Evolutionary conservation across 2,113 vertebrate species (phyloP).

Genomic region (Labrus mixtus): DNA sequence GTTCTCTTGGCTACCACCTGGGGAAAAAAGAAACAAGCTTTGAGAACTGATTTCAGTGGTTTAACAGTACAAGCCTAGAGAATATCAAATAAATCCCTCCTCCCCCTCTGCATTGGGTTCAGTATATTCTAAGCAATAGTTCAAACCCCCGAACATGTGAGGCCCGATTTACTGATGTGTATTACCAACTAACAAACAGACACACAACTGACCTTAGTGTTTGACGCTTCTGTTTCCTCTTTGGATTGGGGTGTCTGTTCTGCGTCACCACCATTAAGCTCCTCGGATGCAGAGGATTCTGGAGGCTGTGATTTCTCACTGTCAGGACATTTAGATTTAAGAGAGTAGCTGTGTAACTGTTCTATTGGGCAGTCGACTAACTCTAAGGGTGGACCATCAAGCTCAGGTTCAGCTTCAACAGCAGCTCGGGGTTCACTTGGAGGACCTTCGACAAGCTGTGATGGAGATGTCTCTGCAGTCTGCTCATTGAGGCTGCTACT

Average conservation of each 20-base stretch:
- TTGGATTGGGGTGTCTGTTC: constrained; percentile 16
- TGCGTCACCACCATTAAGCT: constrained; percentile 18
- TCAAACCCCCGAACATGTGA: too few species aligned
- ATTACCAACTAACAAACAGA: background rate
- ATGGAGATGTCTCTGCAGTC: constrained; percentile 13
- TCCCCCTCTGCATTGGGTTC: too few species aligned
- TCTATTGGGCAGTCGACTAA: constrained; percentile 65
- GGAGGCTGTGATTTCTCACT: constrained; percentile 19
- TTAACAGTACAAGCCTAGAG: background rate
- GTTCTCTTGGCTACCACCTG: constrained; percentile 45
- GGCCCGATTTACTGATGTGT: too few species aligned
- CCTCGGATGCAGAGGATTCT: constrained; percentile 28
- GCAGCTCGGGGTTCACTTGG: background rate
- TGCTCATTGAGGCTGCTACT: background rate
- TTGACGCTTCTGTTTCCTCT: background rate
- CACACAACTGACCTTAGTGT: constrained; percentile 50
- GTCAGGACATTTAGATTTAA: constrained; percentile 58
- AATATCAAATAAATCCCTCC: background rate
- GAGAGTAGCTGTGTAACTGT: constrained; percentile 79
- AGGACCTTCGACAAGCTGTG: constrained; percentile 13
- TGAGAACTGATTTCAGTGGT: background rate
- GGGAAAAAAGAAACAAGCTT: background rate
- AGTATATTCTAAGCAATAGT: too few species aligned
- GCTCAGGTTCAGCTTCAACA: constrained; percentile 49
- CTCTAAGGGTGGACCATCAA: constrained; percentile 60